Percentiles rank a stretch among this genome's conserved stretches.
Conservation (phyloP, 2,888 invertebrate species). For the Erebia aethiops region DNA sequence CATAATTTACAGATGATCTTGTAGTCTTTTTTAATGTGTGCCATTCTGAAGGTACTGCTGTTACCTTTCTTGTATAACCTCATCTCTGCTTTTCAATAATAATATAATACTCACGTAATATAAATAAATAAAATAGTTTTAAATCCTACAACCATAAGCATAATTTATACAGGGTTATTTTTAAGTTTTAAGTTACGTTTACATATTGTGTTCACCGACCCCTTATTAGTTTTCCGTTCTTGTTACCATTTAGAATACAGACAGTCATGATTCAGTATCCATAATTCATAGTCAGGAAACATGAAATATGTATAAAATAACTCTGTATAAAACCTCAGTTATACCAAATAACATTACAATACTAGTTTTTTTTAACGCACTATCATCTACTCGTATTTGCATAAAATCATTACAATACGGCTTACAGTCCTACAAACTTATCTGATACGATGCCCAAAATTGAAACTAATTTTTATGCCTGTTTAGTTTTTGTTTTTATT, state of each 20-base stretch:
- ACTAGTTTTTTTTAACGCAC: constrained; percentile 37
- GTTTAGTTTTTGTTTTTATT: too few relatives aligned
- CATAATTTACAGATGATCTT: constrained; percentile 64
- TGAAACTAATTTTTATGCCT: too few relatives aligned
- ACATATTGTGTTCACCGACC: constrained; percentile 22
- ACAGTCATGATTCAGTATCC: constrained; percentile 9
- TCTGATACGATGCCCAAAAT: too few relatives aligned
- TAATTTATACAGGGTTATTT: constrained; percentile 83
- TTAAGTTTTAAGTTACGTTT: constrained; percentile 59
- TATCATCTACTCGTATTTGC: constrained; percentile 23
- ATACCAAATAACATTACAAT: constrained; percentile 68
- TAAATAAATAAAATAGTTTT: constrained; percentile 69
- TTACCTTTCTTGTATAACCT: constrained; percentile 72
- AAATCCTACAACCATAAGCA: constrained; percentile 75
- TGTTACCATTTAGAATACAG: constrained; percentile 31
- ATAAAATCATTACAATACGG: constrained; percentile 21
- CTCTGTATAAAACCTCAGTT: constrained; percentile 80
- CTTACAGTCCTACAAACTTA: not conserved
- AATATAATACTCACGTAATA: constrained; percentile 76
- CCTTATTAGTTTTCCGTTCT: constrained; percentile 27
- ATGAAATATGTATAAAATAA: constrained; percentile 54
- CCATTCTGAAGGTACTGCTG: constrained; percentile 74
- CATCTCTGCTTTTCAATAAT: constrained; percentile 76
- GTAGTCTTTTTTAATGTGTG: constrained; percentile 72
- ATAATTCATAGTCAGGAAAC: constrained; percentile 5